phyloP scores from a whole-genome alignment of 2,888 invertebrate species.

The Arrhopalites spinosus region DNA sequence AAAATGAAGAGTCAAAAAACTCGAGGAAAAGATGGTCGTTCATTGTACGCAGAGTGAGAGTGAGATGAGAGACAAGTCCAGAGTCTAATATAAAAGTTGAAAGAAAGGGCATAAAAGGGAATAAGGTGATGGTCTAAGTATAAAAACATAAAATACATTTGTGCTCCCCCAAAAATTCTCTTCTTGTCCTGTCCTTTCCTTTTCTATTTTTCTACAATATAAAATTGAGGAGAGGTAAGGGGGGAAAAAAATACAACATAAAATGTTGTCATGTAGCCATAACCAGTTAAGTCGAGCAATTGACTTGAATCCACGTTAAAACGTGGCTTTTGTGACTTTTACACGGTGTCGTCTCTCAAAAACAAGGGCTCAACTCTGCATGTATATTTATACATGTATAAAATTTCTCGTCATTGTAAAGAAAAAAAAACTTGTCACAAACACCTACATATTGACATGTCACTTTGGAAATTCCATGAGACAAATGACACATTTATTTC shows the following conservation, averaged over 20 bases:
- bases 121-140: background rate
- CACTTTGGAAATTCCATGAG: conserved; percentile 14
- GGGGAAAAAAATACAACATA: background rate
- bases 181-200: background rate
- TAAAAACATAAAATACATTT: conserved; percentile 17
- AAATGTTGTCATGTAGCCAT: conserved; percentile 13
- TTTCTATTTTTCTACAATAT: no score
- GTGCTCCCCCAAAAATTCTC: background rate
- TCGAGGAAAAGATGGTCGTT: no score
- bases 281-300: conserved; percentile 24
- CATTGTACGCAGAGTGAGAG: no score
- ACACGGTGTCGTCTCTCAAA: no score
- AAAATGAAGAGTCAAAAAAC: no score
- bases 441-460: conserved; percentile 14
- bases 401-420: no score
- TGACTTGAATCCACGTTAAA: conserved; percentile 8
- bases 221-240: background rate
- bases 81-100: background rate
- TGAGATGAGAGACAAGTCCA: no score
- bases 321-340: background rate
- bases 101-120: conserved; percentile 2
- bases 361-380: no score
- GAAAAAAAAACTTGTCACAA: background rate
- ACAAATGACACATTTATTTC: conserved; percentile 15
- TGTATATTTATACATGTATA: no score